These are phyloP conservation scores for Julus scanicus DNA, from an alignment of 2,888 invertebrate genomes.

Conservation along the genomic window DNA sequence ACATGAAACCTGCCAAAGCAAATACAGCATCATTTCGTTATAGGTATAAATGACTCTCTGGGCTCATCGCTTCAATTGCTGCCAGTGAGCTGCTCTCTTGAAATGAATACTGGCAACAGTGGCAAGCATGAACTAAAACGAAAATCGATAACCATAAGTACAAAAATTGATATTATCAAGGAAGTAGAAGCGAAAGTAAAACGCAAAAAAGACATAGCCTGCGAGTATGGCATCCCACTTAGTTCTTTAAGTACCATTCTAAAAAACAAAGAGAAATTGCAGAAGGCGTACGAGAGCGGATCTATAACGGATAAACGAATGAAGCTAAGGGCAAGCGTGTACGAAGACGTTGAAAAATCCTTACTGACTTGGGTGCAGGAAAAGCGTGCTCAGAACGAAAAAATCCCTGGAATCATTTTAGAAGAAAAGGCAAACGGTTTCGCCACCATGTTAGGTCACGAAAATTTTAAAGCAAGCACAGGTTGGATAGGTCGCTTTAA, in stretches of 20 bases:
- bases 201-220: constrained; percentile 21
- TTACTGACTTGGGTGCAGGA: constrained; percentile 38
- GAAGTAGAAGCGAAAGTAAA: background rate
- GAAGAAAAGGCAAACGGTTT: constrained; percentile 45
- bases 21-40: constrained; percentile 14
- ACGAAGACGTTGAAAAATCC: constrained; percentile 26
- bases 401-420: constrained; percentile 41
- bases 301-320: constrained; percentile 1
- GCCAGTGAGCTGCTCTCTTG: constrained; percentile 12
- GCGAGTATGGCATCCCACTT: constrained; percentile 15
- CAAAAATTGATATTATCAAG: constrained; percentile 14
- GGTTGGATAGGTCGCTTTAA: constrained; percentile 45
- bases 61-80: background rate
- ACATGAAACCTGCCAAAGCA: background rate
- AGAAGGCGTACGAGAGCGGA: constrained; percentile 23
- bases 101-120: background rate
- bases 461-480: constrained; percentile 19
- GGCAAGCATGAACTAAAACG: constrained; percentile 1
- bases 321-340: background rate
- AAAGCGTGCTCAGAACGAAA: background rate
- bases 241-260: constrained; percentile 11
- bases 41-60: background rate
- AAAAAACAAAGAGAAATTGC: constrained; percentile 38
- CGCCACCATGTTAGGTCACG: background rate
- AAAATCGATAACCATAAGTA: constrained; percentile 37